Percentiles rank a stretch among this genome's conserved stretches.
Evolutionary conservation across 2,113 vertebrate species (phyloP).

Genomic region (Laticauda colubrina): DNA sequence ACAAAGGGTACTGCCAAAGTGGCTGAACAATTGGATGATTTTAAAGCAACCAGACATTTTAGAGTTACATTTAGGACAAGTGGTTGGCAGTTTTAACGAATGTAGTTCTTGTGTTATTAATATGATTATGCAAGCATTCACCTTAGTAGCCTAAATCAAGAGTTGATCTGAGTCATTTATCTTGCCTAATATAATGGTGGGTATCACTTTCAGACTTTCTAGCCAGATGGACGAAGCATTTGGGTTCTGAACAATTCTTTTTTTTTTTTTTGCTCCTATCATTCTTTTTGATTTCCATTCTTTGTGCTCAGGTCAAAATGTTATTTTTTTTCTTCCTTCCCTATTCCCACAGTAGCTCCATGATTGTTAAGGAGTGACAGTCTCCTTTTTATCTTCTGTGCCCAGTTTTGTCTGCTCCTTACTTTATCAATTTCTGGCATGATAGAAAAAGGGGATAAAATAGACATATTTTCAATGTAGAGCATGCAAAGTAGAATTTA

Average conservation of each 20-base stretch:
- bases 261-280: not conserved
- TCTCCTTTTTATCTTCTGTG: not conserved
- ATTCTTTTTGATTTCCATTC: not conserved
- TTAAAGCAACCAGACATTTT: slow-evolving; percentile 23
- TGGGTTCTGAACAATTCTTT: not conserved
- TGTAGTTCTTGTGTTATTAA: not conserved
- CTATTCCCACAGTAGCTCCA: not conserved
- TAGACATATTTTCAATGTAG: not conserved
- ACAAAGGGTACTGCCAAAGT: slow-evolving; percentile 32
- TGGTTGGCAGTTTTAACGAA: not conserved
- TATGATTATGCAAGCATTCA: not conserved
- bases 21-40: slow-evolving; percentile 15
- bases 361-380: not conserved
- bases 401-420: not conserved
- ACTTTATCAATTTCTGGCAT: not conserved
- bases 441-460: not conserved
- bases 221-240: not conserved
- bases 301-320: not conserved
- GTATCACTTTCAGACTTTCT: not conserved
- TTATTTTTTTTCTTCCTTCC: not conserved
- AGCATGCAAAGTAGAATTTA: not conserved
- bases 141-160: not conserved
- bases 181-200: not conserved
- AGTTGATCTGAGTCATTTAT: slow-evolving; percentile 33
- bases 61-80: not conserved